Conservation (phyloP, 2,888 invertebrate genomes). For the Melinaea marsaeus region DNA sequence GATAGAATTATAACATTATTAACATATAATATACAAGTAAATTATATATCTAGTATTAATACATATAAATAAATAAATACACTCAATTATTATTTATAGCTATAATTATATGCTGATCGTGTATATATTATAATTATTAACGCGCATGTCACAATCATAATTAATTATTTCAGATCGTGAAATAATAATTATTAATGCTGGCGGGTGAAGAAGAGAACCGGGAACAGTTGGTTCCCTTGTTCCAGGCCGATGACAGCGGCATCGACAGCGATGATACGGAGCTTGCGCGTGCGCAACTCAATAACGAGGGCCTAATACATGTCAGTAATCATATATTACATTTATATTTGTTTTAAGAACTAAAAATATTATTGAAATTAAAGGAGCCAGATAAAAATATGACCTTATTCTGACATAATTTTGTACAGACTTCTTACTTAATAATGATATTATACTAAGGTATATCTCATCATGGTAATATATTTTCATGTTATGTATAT, state of each 20-base stretch:
- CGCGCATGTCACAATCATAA: not conserved
- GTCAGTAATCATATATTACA: conserved; percentile 8
- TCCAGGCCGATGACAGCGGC: conserved; percentile 56
- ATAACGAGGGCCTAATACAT: conserved; percentile 8
- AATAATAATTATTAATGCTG: conserved; percentile 43
- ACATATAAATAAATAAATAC: not conserved
- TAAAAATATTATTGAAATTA: not conserved
- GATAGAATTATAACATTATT: not conserved
- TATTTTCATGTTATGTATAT: no score
- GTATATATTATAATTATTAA: no score
- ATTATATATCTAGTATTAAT: no score
- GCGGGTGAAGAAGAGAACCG: conserved; percentile 38
- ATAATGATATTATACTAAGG: no score
- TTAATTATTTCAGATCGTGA: conserved; percentile 37
- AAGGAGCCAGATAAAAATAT: not conserved
- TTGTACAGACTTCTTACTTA: no score
- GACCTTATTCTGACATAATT: not conserved
- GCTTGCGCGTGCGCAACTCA: conserved; percentile 8
- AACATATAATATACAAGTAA: not conserved
- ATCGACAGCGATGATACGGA: conserved; percentile 59
- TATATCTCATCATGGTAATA: no score
- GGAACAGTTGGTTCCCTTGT: conserved; percentile 40
- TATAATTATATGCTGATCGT: not conserved
- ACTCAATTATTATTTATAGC: not conserved
- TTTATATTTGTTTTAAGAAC: not conserved